These are phyloP conservation scores for Myathropa florea DNA, from an alignment of 2,888 invertebrate species.

Conservation along the genomic window DNA sequence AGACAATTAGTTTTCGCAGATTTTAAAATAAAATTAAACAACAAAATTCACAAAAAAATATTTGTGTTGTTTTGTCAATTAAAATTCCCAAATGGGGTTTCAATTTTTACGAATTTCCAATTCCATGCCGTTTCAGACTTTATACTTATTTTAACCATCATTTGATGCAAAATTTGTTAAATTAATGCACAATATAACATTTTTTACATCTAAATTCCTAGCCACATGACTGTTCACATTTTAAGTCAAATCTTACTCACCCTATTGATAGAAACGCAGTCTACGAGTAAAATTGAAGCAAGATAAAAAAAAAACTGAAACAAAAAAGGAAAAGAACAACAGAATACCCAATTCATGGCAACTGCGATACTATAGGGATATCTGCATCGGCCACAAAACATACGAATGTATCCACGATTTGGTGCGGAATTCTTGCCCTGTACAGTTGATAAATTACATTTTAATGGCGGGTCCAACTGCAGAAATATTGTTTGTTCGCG, in stretches of 20 bases:
- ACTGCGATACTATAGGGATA: constrained; percentile 26
- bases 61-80: too few relatives aligned
- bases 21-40: too few relatives aligned
- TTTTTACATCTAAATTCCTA: too few relatives aligned
- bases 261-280: neutral
- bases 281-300: neutral
- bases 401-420: constrained; percentile 31
- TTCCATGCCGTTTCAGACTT: too few relatives aligned
- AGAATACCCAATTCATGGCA: constrained; percentile 34
- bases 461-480: constrained; percentile 64
- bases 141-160: too few relatives aligned
- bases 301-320: neutral
- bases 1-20: too few relatives aligned
- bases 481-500: constrained; percentile 65
- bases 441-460: constrained; percentile 63
- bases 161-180: too few relatives aligned
- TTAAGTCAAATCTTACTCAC: neutral
- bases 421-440: constrained; percentile 45
- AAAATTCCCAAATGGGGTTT: too few relatives aligned
- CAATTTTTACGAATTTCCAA: too few relatives aligned
- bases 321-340: neutral
- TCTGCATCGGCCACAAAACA: constrained; percentile 45
- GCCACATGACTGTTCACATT: too few relatives aligned
- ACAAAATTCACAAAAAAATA: too few relatives aligned
- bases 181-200: too few relatives aligned